Evolutionary conservation across 2,113 vertebrate genomes (phyloP), one percentile per base, ranked within the genome.

Genomic region (Notarius lentiginosus): DNA sequence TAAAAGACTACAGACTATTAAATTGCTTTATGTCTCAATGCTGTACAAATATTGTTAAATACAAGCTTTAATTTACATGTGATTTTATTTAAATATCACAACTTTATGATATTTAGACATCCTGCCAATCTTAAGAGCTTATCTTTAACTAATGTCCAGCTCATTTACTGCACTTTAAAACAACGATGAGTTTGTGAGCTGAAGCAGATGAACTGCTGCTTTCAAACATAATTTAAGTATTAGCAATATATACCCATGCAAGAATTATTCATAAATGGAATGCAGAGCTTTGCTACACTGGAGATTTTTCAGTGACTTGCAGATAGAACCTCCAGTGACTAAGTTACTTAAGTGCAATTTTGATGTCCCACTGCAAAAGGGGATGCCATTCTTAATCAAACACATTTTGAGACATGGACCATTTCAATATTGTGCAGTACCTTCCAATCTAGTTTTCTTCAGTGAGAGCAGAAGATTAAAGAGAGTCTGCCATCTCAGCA

Each of bases 381-480:
- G 90, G 87, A 89, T 73, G 85, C 53, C 51, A 51, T 92, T 88
- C 88, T 76, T 10, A 89, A 88, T 90, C 88, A 90, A 93, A 66
- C 92, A 87, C 24, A 77, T 81, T 92, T 93, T 88, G 84, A 91
- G 86, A 89, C 91, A 89, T 18, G 53, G 79, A 72, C 18, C 90
- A 91, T 94, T 94, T 92, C 90, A 86, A 93, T 93, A 93, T 91
- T 90, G 80, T 55, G 75, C 94, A 41, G 41, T 41, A 92, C 91
- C 90, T 93, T 93, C 92, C 91, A 94, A 93, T 93, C 91, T 90
- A 84, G 84, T 86, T 92, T 90, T 92, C 93, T 91, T 92, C 91
- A 89, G 91, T 84, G 91, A 91, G 88, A 88, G 92, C 89, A 92
- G 87, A 12, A 93, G 92, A 95, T 95, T 92, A 95, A 95, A 73